A percentile compares a stretch with the other conserved stretches of the same genome.
Conservation (phyloP, 2,888 invertebrate genomes). For the Nemurella pictetii region DNA sequence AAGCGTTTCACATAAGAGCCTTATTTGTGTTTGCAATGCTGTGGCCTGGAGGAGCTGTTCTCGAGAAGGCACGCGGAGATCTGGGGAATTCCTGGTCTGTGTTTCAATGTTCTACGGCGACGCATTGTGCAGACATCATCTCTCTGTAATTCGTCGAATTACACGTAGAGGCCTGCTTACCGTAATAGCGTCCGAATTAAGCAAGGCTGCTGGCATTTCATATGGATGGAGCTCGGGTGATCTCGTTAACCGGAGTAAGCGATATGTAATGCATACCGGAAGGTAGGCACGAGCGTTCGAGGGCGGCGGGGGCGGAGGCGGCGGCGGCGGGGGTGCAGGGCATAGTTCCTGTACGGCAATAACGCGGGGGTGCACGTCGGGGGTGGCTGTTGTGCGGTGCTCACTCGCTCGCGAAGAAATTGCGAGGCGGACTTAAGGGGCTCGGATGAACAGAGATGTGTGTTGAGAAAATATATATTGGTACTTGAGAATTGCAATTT, state of each 20-base stretch:
- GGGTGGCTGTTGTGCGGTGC: no score
- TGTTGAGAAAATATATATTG: background rate
- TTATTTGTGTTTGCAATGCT: background rate
- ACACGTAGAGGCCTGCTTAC: background rate
- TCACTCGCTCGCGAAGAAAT: no score
- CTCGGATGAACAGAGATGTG: background rate
- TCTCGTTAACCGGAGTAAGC: background rate
- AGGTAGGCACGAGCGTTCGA: no score
- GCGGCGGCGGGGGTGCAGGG: no score
- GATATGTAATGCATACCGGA: background rate
- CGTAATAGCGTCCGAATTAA: background rate
- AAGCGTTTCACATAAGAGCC: background rate
- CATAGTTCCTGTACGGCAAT: no score
- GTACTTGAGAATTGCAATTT: background rate
- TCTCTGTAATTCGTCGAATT: background rate
- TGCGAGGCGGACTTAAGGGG: background rate
- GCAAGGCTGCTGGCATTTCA: background rate
- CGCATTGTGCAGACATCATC: background rate
- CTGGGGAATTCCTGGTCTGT: background rate
- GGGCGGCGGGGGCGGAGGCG: no score
- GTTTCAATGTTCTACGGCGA: background rate
- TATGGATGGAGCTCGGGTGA: background rate
- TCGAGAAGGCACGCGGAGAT: no score
- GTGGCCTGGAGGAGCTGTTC: no score
- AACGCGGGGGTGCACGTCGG: no score